These are phyloP conservation scores for Ricordea florida DNA, from an alignment of 92 coral and sea anemone genomes.

Conservation along the genomic window DNA sequence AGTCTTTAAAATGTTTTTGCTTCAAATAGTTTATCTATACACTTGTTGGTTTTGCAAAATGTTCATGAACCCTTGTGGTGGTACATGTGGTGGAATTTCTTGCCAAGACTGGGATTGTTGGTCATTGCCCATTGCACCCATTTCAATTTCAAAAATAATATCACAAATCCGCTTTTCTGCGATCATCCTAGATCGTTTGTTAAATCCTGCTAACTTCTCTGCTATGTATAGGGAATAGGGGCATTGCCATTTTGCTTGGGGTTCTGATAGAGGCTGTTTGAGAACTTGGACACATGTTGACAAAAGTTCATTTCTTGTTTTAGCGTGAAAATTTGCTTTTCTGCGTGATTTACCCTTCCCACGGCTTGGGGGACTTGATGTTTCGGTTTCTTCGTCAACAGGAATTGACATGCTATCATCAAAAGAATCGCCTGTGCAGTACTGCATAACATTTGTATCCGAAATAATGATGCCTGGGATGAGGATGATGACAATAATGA, in stretches of 20 bases:
- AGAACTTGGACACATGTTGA: slow-evolving; percentile 62
- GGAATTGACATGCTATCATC: slow-evolving; percentile 19
- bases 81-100: slow-evolving; percentile 10
- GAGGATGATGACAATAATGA: too few species aligned
- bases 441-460: too few species aligned
- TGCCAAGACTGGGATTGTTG: slow-evolving; percentile 15
- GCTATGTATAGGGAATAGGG: slow-evolving; percentile 49
- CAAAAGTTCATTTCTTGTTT: slow-evolving; percentile 44
- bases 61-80: slow-evolving; percentile 31
- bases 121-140: slow-evolving; percentile 6
- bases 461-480: too few species aligned
- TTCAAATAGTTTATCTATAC: slow-evolving; percentile 34
- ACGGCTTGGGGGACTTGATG: slow-evolving; percentile 22
- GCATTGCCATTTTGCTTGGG: slow-evolving; percentile 23
- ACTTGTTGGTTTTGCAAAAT: slow-evolving; percentile 25
- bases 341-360: slow-evolving; percentile 38
- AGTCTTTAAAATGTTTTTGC: slow-evolving; percentile 26
- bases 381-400: slow-evolving; percentile 35
- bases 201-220: slow-evolving; percentile 40
- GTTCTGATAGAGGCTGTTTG: slow-evolving; percentile 51
- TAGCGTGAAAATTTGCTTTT: slow-evolving; percentile 19
- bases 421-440: too few species aligned
- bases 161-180: slow-evolving; percentile 57
- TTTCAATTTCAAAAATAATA: slow-evolving; percentile 47
- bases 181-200: slow-evolving; percentile 53